Evolutionary conservation across 37 sponge, comb jelly and placozoan genomes (phyloP), one percentile per base, ranked within the genome.

Genomic region (Agelas oroides): DNA sequence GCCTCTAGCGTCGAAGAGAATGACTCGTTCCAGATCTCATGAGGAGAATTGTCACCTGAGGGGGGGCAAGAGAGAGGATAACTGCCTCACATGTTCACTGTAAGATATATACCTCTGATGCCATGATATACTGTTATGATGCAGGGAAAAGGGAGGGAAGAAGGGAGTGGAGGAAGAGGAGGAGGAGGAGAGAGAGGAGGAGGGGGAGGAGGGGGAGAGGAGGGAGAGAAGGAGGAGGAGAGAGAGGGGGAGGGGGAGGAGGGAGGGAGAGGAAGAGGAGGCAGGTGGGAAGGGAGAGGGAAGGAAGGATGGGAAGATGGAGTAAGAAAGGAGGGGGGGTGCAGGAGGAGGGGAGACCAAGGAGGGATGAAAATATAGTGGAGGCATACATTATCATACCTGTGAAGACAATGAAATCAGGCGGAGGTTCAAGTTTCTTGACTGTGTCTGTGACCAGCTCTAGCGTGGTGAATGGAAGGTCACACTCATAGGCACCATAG

Each of bases 11-110:
- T 88, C 0, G 81, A 60, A 55, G 59, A 40, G 65, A 65, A 91
- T 0, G 86, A 78, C 86, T 94, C 89, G 25, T 82, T 79, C 95
- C 95, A 94, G 21, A 91, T 41, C 36, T 94, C 95, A 61, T 94
- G 95, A 36, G 95, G 95, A 24, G 95, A 77, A 62, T 94, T 94
- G 57, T 94, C 95, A 21, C 95, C 95, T 87, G 70, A 63, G n/a
- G 46, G 64, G 8, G 46, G 8, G 46, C 8, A 8, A 3, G 8
- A 12, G 46, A 8, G 46, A 8, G 8, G 46, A 8, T 46, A 46
- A 8, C 8, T 12, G 46, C n/a, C n/a, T n/a, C n/a, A n/a, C n/a
- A n/a, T n/a, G n/a, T n/a, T n/a, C n/a, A n/a, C n/a, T n/a, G n/a
- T n/a, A n/a, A n/a, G n/a, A n/a, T n/a, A n/a, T n/a, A n/a, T n/a